Conservation (phyloP, 2,113 vertebrate genomes). For the Synodontis membranacea region DNA sequence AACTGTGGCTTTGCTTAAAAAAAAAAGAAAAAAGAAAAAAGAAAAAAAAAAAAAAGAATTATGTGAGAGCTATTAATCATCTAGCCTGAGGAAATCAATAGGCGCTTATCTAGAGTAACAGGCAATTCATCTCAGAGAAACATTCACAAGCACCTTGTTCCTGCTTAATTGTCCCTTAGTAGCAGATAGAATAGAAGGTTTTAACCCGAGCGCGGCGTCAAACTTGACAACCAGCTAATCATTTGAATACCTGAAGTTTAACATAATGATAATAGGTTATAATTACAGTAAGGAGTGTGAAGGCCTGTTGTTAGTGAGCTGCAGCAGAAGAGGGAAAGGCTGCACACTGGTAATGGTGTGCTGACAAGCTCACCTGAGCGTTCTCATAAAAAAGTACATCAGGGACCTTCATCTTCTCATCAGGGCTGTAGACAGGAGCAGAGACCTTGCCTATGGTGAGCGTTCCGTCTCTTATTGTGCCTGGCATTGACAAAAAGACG, state of each 20-base stretch:
- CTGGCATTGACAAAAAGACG: slow-evolving; percentile 63
- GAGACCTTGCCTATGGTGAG: slow-evolving; percentile 84
- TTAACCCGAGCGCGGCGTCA: background rate
- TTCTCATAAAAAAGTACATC: slow-evolving; percentile 98
- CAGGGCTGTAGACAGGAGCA: slow-evolving; percentile 76
- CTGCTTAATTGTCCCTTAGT: background rate
- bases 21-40: background rate
- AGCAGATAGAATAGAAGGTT: slow-evolving; percentile 19
- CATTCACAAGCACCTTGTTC: background rate
- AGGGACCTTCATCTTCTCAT: slow-evolving; percentile 90
- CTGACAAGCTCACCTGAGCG: slow-evolving; percentile 77
- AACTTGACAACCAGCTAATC: background rate
- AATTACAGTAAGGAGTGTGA: background rate
- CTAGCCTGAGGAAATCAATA: background rate
- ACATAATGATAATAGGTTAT: slow-evolving; percentile 12
- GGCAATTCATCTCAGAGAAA: background rate
- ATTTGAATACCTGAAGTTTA: background rate
- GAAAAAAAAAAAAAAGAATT: background rate
- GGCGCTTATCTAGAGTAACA: background rate
- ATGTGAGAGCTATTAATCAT: background rate
- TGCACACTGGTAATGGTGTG: background rate
- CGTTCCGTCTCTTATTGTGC: slow-evolving; percentile 78
- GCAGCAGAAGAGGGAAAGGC: background rate
- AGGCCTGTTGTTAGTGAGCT: background rate
- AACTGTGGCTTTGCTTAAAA: too few relatives aligned